Percentiles rank a stretch among this genome's conserved stretches.
phyloP scores from a whole-genome alignment of 2,113 vertebrate species.

The Nothocercus julius region DNA sequence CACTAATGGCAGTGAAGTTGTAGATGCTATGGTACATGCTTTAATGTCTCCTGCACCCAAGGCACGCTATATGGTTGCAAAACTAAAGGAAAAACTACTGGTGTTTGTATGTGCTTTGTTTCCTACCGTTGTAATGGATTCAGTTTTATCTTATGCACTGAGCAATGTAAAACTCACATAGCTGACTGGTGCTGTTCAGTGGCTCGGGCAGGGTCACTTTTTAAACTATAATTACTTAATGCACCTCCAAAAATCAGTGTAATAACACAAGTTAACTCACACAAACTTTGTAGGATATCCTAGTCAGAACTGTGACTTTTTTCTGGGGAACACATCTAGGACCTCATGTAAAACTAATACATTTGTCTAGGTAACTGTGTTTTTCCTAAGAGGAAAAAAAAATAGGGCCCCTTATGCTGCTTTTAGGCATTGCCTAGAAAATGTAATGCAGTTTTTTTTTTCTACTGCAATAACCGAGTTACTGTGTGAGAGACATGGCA shows the following conservation, averaged over 20 bases:
- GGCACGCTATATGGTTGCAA: constrained; percentile 73
- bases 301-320: background rate
- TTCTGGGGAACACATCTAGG: background rate
- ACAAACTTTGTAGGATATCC: background rate
- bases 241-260: background rate
- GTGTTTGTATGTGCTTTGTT: constrained; percentile 56
- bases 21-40: constrained; percentile 79
- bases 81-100: constrained; percentile 56
- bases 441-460: background rate
- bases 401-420: background rate
- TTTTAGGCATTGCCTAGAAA: background rate
- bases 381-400: background rate
- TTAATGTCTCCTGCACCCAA: constrained; percentile 69
- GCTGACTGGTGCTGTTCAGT: background rate
- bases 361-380: background rate
- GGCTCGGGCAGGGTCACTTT: background rate
- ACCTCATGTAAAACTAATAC: background rate
- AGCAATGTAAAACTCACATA: constrained; percentile 57
- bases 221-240: background rate
- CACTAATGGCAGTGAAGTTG: constrained; percentile 53
- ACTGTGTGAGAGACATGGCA: background rate
- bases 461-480: background rate
- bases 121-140: constrained; percentile 58
- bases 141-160: constrained; percentile 15
- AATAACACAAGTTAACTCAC: background rate